Percentiles rank a stretch among this genome's conserved stretches.
Evolutionary conservation across 2,888 invertebrate species (phyloP).

Genomic region (Tipula vernalis): DNA sequence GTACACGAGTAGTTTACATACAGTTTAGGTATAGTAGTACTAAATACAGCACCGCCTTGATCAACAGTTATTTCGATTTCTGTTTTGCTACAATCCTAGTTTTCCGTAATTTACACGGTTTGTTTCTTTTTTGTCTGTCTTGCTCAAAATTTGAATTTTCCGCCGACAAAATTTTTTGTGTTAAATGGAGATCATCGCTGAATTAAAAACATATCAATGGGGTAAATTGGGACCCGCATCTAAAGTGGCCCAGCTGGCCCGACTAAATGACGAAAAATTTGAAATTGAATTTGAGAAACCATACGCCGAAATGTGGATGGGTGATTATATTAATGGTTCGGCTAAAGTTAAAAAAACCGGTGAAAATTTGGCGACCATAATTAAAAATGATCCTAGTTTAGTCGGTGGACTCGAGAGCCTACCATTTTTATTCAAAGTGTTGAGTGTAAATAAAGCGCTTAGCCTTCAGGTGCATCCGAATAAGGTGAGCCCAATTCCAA

Average conservation of each 20-base stretch:
- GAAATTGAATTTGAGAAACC: slow-evolving; percentile 47
- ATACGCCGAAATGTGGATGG: slow-evolving; percentile 97
- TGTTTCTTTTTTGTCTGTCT: too few species aligned
- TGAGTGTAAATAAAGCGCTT: slow-evolving; percentile 83
- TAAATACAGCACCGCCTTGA: too few species aligned
- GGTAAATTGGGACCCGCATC: slow-evolving; percentile 71
- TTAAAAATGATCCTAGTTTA: slow-evolving; percentile 42
- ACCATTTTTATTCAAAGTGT: slow-evolving; percentile 88
- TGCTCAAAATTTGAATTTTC: too few species aligned
- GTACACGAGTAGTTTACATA: too few species aligned
- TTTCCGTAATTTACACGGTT: too few species aligned
- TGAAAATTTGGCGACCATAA: slow-evolving; percentile 39
- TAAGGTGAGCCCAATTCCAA: slow-evolving; percentile 43
- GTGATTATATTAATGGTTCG: slow-evolving; percentile 87
- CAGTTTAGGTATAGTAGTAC: too few species aligned
- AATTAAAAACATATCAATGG: slow-evolving; percentile 85
- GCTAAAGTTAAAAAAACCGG: slow-evolving; percentile 51
- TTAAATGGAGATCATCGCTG: slow-evolving; percentile 60
- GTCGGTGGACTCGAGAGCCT: slow-evolving; percentile 57
- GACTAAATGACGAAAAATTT: slow-evolving; percentile 46
- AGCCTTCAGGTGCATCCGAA: slow-evolving; percentile 96
- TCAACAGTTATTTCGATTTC: too few species aligned
- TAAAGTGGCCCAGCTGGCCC: slow-evolving; percentile 60
- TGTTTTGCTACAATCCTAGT: too few species aligned
- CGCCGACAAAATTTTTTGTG: too few species aligned